Conservation (phyloP, 1,140 invertebrate genomes). For the Apis laboriosa region DNA sequence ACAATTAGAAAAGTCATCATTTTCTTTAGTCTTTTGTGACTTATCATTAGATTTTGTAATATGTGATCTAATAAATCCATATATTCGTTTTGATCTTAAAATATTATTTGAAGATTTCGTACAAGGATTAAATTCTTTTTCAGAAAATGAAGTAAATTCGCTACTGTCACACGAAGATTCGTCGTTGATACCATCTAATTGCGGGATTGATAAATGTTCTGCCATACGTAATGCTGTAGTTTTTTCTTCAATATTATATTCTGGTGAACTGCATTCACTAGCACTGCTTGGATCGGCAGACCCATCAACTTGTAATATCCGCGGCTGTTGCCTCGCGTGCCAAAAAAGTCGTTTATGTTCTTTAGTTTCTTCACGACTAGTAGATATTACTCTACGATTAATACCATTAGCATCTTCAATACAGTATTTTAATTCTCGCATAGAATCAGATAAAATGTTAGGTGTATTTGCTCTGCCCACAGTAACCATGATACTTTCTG, state of each 20-base stretch:
- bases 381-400: slow-evolving; percentile 60
- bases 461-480: slow-evolving; percentile 74
- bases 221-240: slow-evolving; percentile 28
- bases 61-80: slow-evolving; percentile 52
- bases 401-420: slow-evolving; percentile 67
- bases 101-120: slow-evolving; percentile 31
- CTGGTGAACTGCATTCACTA: slow-evolving; percentile 77
- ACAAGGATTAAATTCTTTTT: slow-evolving; percentile 40
- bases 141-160: slow-evolving; percentile 8
- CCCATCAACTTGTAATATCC: slow-evolving; percentile 84
- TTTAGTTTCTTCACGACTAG: slow-evolving; percentile 71
- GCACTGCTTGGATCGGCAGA: slow-evolving; percentile 82
- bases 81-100: slow-evolving; percentile 50
- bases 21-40: slow-evolving; percentile 22
- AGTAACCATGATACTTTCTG: slow-evolving; percentile 80
- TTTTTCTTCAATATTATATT: slow-evolving; percentile 73
- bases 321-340: slow-evolving; percentile 76
- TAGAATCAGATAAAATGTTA: slow-evolving; percentile 69
- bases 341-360: slow-evolving; percentile 77
- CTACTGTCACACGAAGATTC: slow-evolving; percentile 65
- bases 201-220: slow-evolving; percentile 63
- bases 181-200: slow-evolving; percentile 71
- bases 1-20: not conserved
- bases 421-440: slow-evolving; percentile 71
- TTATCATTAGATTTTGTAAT: slow-evolving; percentile 34